Evolutionary conservation across 1,140 invertebrate genomes (phyloP).

Genomic region (Berghia stephanieae): DNA sequence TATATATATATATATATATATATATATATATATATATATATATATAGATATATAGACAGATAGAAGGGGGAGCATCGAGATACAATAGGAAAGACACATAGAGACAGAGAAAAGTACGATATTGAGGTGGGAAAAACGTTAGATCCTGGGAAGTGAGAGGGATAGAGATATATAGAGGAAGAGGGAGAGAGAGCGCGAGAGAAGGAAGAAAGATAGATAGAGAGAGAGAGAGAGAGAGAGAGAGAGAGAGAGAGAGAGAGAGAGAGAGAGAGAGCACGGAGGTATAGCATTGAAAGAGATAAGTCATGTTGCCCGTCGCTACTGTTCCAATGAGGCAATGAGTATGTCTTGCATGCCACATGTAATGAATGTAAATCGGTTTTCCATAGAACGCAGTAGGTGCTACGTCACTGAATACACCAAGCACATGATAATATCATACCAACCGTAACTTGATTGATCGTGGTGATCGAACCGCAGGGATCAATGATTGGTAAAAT

Average conservation of each 20-base stretch:
- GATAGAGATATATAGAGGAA: slow-evolving; percentile 30
- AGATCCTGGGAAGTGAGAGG: slow-evolving; percentile 28
- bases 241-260: slow-evolving; percentile 25
- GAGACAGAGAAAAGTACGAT: background rate
- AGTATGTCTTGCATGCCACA: too few species aligned
- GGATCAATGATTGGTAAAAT: too few species aligned
- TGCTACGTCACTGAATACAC: too few species aligned
- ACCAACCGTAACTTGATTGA: too few species aligned
- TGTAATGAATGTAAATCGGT: too few species aligned
- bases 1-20: background rate
- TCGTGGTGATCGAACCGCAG: too few species aligned
- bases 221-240: slow-evolving; percentile 12
- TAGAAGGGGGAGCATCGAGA: slow-evolving; percentile 31
- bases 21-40: background rate
- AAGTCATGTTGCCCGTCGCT: background rate
- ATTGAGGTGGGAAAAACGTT: slow-evolving; percentile 9
- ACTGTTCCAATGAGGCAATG: background rate
- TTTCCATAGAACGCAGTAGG: too few species aligned
- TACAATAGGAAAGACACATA: slow-evolving; percentile 36
- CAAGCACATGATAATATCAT: too few species aligned
- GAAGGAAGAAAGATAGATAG: background rate
- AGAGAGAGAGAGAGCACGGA: slow-evolving; percentile 27
- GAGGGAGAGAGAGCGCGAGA: background rate
- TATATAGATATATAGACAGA: background rate
- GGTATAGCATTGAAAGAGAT: background rate